phyloP scores from a whole-genome alignment of 2,797 vertebrate species.

The Chiloscyllium punctatum region DNA sequence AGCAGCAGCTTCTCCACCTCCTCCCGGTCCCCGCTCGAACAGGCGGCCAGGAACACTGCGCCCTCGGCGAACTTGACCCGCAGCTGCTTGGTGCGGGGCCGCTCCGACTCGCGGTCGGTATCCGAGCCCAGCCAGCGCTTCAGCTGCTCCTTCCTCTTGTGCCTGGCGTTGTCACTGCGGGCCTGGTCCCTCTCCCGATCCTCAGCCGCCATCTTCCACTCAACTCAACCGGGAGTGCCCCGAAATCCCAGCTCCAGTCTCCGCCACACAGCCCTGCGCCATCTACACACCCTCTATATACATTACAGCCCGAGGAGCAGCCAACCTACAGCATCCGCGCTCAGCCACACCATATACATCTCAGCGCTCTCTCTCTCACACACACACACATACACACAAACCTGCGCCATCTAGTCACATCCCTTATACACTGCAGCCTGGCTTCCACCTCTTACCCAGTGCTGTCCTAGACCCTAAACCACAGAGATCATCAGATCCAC shows the following conservation, averaged over 20 bases:
- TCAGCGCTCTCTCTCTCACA: neutral
- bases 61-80: slow-evolving; percentile 72
- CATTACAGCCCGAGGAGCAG: neutral
- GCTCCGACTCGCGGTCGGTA: slow-evolving; percentile 55
- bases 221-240: slow-evolving; percentile 47
- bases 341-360: neutral
- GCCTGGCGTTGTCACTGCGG: slow-evolving; percentile 74
- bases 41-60: slow-evolving; percentile 78
- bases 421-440: neutral
- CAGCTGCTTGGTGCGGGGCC: slow-evolving; percentile 50
- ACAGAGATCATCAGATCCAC: too few species aligned
- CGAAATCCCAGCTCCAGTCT: neutral
- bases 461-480: too few species aligned
- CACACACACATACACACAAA: too few species aligned
- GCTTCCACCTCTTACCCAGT: too few species aligned
- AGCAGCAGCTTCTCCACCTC: slow-evolving; percentile 68
- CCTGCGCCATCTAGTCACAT: slow-evolving; percentile 29
- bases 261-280: neutral
- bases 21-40: slow-evolving; percentile 73
- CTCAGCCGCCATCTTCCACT: slow-evolving; percentile 73
- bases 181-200: slow-evolving; percentile 58
- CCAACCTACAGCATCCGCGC: neutral
- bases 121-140: slow-evolving; percentile 71
- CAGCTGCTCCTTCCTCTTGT: slow-evolving; percentile 72
- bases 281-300: neutral